Evolutionary conservation across 2,113 vertebrate species (phyloP).

Genomic region (Cercocebus atys): DNA sequence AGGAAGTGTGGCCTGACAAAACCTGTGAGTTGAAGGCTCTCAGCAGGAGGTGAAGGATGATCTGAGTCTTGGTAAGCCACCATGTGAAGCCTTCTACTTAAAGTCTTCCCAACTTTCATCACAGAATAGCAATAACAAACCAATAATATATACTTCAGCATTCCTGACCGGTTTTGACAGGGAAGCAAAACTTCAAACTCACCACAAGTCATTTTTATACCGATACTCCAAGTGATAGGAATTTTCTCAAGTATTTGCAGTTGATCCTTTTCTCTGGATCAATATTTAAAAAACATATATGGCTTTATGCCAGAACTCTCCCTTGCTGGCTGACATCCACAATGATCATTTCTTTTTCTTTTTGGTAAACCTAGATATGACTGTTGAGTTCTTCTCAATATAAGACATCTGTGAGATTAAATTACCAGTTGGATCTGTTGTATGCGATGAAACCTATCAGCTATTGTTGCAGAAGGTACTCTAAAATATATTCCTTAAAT

Average conservation of each 20-base stretch:
- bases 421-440: neutral
- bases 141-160: neutral
- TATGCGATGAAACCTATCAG: neutral
- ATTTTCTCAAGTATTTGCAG: neutral
- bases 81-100: neutral
- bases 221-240: neutral
- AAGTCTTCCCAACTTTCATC: too few relatives aligned
- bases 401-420: neutral
- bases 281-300: neutral
- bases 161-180: neutral
- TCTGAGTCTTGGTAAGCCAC: neutral
- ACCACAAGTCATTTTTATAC: neutral
- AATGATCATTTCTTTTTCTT: neutral
- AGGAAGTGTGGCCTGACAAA: neutral
- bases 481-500: neutral
- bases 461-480: neutral
- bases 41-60: neutral
- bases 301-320: neutral
- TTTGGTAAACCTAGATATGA: neutral
- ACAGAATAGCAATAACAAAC: neutral
- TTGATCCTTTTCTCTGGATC: neutral
- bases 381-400: neutral
- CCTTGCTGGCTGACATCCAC: neutral
- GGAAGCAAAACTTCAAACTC: neutral
- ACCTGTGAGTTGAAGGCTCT: neutral